Conservation (phyloP, 2,888 invertebrate genomes). For the Cryptus armator region DNA sequence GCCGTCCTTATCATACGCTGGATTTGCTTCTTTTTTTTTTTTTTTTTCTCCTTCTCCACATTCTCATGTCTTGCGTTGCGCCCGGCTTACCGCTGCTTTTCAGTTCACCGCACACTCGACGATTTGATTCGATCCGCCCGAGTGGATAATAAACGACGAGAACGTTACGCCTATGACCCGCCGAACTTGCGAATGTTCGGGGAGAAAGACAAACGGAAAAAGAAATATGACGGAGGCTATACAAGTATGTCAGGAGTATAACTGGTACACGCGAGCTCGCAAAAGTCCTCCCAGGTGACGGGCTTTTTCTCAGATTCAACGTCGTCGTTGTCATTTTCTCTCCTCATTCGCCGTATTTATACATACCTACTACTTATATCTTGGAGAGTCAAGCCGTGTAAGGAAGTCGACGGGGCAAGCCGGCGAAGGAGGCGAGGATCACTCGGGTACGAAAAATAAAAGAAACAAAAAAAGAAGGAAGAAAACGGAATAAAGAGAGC, state of each 20-base stretch:
- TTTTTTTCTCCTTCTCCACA: neutral
- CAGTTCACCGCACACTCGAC: constrained; percentile 45
- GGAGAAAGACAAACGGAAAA: neutral
- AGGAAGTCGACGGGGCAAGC: constrained; percentile 42
- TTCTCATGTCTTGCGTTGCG: constrained; percentile 2
- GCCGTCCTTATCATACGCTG: constrained; percentile 2
- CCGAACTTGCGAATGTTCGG: constrained; percentile 2
- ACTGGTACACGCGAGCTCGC: constrained; percentile 1
- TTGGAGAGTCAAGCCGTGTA: constrained; percentile 47
- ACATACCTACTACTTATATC: constrained; percentile 30
- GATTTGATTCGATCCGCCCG: constrained; percentile 42
- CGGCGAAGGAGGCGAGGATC: constrained; percentile 13
- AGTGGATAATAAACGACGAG: constrained; percentile 22
- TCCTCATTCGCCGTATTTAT: constrained; percentile 40
- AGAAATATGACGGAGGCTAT: neutral
- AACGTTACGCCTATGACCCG: neutral
- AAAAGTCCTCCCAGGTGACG: constrained; percentile 65
- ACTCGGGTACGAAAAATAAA: constrained; percentile 37
- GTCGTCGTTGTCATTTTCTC: neutral
- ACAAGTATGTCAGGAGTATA: constrained; percentile 47
- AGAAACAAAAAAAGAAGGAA: too few species aligned
- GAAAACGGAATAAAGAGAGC: constrained; percentile 57
- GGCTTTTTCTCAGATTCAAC: constrained; percentile 53
- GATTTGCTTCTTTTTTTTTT: neutral
- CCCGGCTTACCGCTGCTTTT: constrained; percentile 10